phyloP scores from a whole-genome alignment of 1,140 invertebrate genomes.

The Orius insidiosus region DNA sequence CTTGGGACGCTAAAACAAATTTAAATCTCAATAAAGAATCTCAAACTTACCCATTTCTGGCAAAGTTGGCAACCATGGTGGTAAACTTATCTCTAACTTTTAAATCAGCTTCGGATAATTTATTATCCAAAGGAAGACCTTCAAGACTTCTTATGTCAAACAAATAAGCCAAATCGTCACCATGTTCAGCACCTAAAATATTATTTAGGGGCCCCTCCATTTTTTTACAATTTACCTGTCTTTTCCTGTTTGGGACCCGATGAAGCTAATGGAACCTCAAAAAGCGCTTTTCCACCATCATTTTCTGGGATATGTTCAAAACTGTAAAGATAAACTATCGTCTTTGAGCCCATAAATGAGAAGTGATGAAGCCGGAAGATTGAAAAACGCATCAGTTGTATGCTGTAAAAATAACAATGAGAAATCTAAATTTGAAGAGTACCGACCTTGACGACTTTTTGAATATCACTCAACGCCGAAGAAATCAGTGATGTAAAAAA shows the following conservation, averaged over 20 bases:
- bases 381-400: slow-evolving; percentile 47
- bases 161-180: slow-evolving; percentile 22
- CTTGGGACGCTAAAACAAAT: slow-evolving; percentile 2
- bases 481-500: slow-evolving; percentile 14
- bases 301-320: slow-evolving; percentile 46
- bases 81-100: slow-evolving; percentile 42
- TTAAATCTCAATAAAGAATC: background rate
- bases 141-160: slow-evolving; percentile 20
- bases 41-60: slow-evolving; percentile 27
- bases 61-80: slow-evolving; percentile 44
- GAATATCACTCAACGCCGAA: slow-evolving; percentile 10
- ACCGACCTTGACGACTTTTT: slow-evolving; percentile 20
- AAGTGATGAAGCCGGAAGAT: slow-evolving; percentile 48
- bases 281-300: slow-evolving; percentile 1
- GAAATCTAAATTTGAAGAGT: slow-evolving; percentile 6
- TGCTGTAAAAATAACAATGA: slow-evolving; percentile 23
- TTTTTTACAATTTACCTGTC: too few relatives aligned
- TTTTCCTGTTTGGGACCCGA: slow-evolving; percentile 47
- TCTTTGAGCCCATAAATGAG: slow-evolving; percentile 39
- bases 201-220: too few relatives aligned
- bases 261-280: slow-evolving; percentile 22
- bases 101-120: slow-evolving; percentile 32
- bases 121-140: slow-evolving; percentile 18
- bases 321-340: slow-evolving; percentile 46
- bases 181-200: slow-evolving; percentile 17